Conservation (phyloP, 2,888 invertebrate species). For the Philopedon plagiatum region DNA sequence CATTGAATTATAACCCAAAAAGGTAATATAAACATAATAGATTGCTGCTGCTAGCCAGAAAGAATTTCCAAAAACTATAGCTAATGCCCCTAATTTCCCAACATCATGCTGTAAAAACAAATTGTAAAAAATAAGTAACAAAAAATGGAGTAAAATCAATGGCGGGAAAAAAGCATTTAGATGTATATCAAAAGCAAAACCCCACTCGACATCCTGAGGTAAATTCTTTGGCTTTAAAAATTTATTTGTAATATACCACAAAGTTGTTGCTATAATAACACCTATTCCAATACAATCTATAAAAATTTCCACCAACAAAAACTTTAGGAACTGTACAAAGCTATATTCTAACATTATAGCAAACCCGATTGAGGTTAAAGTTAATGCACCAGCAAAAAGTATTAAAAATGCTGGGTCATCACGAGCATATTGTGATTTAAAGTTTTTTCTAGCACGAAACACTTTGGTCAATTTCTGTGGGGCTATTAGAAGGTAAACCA, state of each 20-base stretch:
- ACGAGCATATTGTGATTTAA: conserved; percentile 98
- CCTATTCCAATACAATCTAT: conserved; percentile 85
- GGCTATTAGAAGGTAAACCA: conserved; percentile 93
- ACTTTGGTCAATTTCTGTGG: conserved; percentile 99
- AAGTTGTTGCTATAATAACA: conserved; percentile 55
- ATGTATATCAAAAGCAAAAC: conserved; percentile 98
- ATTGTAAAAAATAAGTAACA: conserved; percentile 91
- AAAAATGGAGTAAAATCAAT: conserved; percentile 91
- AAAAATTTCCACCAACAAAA: conserved; percentile 92
- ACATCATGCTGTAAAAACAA: conserved; percentile 71
- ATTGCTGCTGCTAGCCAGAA: conserved; percentile 91
- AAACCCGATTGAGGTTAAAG: conserved; percentile 91
- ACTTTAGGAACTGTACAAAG: conserved; percentile 80
- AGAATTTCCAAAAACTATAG: conserved; percentile 80
- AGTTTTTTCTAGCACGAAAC: conserved; percentile 98
- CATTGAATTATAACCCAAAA: conserved; percentile 94
- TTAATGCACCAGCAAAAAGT: conserved; percentile 87
- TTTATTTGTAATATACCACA: conserved; percentile 77
- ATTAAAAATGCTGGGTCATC: conserved; percentile 99
- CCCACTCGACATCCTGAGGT: conserved; percentile 95
- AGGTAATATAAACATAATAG: conserved; percentile 96
- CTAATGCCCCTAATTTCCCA: conserved; percentile 46
- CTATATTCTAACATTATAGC: conserved; percentile 83
- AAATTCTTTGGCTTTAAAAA: conserved; percentile 79
- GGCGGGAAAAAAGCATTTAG: conserved; percentile 99